Evolutionary conservation across 2,888 invertebrate species (phyloP), one percentile per base, ranked within the genome.

Genomic region (Acronicta aceris): DNA sequence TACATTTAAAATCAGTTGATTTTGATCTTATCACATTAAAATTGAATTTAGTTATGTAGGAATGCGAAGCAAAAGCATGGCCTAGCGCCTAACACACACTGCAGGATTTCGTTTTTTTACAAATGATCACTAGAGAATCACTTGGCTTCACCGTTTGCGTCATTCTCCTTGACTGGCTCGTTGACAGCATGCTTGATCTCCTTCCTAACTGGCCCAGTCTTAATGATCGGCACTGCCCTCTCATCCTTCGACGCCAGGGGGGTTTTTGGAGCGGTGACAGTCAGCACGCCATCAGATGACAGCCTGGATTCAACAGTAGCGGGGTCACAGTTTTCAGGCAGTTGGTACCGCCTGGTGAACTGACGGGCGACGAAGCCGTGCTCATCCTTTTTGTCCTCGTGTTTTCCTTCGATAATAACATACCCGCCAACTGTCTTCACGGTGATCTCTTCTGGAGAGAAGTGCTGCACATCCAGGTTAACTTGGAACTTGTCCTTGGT

Each of bases 241-340:
- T 95, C 96, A 17, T 89, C 90, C 57, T 82, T 82, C 43, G 72
- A 59, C 5, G 74, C 80, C 0, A 79, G 65, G n/a, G 79, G 66
- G 0, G 69, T 73, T 63, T 76, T 83, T 9, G 96, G 97, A n/a
- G 96, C 96, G 38, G 95, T 95, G 8, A 97, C 92, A 5, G 96
- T 96, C 38, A 97, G 88, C n/a, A 97, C 95, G 6, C 97, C 97
- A 81, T 97, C 97, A 0, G 96, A 96, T 0, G 97, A 97, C 38
- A 98, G 89, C 52, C 94, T 96, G 0, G 97, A 97, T 41, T 95
- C 95, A 0, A 98, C 96, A 41, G 95, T 94, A 40, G 95, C 95
- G 5, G 96, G 91, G 71, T 97, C 96, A 60, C 96, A 96, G 15
- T 96, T 96, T 71, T 96, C 95, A 2, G 98, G 97, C 46, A 98